A percentile compares a stretch with the other conserved stretches of the same genome.
phyloP scores from a whole-genome alignment of 2,888 invertebrate genomes.

The Ophioninae sp. region DNA sequence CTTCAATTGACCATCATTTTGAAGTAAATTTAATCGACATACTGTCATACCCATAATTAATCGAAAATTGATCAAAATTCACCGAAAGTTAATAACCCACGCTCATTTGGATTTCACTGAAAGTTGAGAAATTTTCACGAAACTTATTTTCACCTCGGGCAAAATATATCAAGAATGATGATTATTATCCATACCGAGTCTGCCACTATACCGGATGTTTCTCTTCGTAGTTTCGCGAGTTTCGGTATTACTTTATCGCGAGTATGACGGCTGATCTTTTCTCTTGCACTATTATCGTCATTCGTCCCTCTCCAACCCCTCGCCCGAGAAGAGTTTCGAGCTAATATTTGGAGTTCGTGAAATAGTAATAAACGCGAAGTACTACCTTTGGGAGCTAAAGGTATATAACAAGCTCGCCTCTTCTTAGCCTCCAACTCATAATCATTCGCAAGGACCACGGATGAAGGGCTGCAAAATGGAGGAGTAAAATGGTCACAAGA shows the following conservation, averaged over 20 bases:
- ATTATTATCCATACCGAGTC: constrained; percentile 1
- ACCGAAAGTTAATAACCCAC: neutral
- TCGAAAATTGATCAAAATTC: neutral
- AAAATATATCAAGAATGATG: constrained; percentile 13
- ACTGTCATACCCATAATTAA: neutral
- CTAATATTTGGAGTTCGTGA: constrained; percentile 74
- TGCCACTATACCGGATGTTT: constrained; percentile 17
- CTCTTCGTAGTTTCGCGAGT: constrained; percentile 26
- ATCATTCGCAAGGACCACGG: constrained; percentile 65
- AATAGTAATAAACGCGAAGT: constrained; percentile 67
- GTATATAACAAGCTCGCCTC: constrained; percentile 69
- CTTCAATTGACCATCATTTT: neutral
- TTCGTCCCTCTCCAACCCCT: constrained; percentile 4
- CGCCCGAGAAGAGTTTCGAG: constrained; percentile 61
- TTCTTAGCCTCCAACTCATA: constrained; percentile 66
- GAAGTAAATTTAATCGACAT: neutral
- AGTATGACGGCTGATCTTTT: constrained; percentile 24
- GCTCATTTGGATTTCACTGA: neutral
- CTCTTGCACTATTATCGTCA: constrained; percentile 15
- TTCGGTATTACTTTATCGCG: constrained; percentile 45
- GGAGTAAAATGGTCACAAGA: constrained; percentile 24
- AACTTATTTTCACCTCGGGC: constrained; percentile 3
- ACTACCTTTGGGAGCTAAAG: constrained; percentile 24
- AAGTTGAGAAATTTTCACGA: neutral
- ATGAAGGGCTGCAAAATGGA: constrained; percentile 22